A percentile compares a stretch with the other conserved stretches of the same genome.
phyloP scores from a whole-genome alignment of 2,113 vertebrate genomes.

The Glaucomys volans region DNA sequence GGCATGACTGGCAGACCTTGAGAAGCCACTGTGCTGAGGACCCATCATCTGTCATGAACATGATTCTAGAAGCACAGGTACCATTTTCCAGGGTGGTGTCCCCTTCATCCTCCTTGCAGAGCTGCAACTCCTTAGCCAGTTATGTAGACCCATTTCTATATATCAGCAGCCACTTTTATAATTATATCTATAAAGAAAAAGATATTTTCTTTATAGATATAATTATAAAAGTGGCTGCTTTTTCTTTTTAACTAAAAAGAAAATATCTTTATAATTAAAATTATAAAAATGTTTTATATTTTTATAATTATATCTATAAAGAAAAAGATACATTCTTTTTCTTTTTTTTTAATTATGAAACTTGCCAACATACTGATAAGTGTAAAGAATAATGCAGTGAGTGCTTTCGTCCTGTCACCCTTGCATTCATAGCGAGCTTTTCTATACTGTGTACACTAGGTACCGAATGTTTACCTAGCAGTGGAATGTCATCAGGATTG shows the following conservation, averaged over 20 bases:
- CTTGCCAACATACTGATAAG: neutral
- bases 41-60: conserved; percentile 88
- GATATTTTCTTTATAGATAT: too few species aligned
- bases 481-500: too few species aligned
- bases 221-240: too few species aligned
- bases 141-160: neutral
- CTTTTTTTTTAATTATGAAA: neutral
- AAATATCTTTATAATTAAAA: too few species aligned
- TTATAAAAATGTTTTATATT: too few species aligned
- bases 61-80: conserved; percentile 94
- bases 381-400: neutral
- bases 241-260: too few species aligned
- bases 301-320: neutral
- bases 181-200: too few species aligned
- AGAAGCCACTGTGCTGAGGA: conserved; percentile 90
- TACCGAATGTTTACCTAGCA: neutral
- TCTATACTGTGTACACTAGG: neutral
- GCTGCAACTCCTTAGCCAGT: neutral
- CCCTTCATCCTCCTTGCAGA: neutral
- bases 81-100: conserved; percentile 11
- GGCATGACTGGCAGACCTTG: conserved; percentile 94
- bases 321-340: neutral
- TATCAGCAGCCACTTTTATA: neutral
- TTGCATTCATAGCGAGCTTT: neutral
- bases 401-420: neutral